phyloP scores from a whole-genome alignment of 2,888 invertebrate genomes.

The Rotaria sp. region DNA sequence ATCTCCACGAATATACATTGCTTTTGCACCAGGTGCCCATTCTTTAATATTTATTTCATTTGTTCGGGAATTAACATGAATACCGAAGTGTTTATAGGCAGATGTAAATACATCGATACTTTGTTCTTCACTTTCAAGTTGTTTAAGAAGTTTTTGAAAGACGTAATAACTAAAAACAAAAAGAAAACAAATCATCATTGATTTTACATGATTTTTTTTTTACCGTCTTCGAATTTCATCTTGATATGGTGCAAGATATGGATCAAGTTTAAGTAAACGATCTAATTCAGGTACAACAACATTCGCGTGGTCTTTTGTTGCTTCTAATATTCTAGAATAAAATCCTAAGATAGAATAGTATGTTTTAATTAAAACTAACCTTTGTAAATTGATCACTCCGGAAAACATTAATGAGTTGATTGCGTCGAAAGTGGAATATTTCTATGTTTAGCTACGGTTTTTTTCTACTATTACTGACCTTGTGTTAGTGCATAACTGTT shows the following conservation, averaged over 20 bases:
- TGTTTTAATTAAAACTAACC: no score
- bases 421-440: no score
- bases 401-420: no score
- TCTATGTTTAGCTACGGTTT: not conserved
- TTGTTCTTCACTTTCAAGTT: conserved; percentile 33
- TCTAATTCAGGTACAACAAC: conserved; percentile 23
- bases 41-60: conserved; percentile 79
- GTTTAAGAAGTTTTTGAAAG: conserved; percentile 29
- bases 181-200: not conserved
- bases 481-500: no score
- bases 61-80: conserved; percentile 70
- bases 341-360: not conserved
- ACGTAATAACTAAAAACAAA: not conserved
- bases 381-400: no score
- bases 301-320: not conserved
- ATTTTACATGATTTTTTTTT: not conserved
- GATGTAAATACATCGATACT: conserved; percentile 71
- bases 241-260: conserved; percentile 33
- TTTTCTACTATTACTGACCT: not conserved
- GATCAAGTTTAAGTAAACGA: conserved; percentile 34
- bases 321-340: not conserved
- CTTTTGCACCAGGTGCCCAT: conserved; percentile 91
- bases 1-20: conserved; percentile 81
- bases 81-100: conserved; percentile 78
- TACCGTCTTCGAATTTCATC: conserved; percentile 37